Evolutionary conservation across 2,888 invertebrate species (phyloP), one percentile per base, ranked within the genome.

Genomic region (Ectemnius continuus): DNA sequence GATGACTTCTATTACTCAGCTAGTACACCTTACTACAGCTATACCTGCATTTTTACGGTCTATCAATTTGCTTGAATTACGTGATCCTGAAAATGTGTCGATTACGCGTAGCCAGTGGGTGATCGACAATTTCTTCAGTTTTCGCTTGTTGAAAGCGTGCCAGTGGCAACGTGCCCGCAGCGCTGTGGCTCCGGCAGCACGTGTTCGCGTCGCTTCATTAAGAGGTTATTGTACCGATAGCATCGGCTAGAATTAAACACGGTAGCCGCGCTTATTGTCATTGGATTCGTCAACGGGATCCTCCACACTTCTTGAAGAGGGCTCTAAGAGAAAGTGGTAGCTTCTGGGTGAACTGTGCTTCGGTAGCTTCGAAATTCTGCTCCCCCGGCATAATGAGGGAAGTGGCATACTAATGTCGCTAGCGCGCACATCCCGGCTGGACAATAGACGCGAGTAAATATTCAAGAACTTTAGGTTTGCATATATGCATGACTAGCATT

Each of bases 41-140:
- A 2, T 23, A 23, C 23, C 2, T 23, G 79, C 86, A 87, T 87
- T 87, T 86, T 84, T 84, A 71, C 81, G 84, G 80, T 83, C 81
- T 80, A 85, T 80, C 85, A 83, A 86, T 85, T 83, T 82, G 83
- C 81, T 83, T 78, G 36, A 36, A 36, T 36, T 65, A 80, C 75
- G 64, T 84, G 83, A 77, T 81, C 80, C 52, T 52, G 52, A 52
- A 84, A 82, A 83, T 82, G 84, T 84, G 76, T 68, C 76, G 76
- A 76, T 76, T 45, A 20, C 58, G 58, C n/a, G 46, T 70, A 67
- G 76, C 76, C 72, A 69, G 68, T 69, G 76, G 66, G 62, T 71
- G 61, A 68, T 75, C 70, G 52, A 64, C 65, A 68, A 68, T 76
- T 76, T 48, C 65, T 48, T 71, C 28, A 14, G 13, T 70, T 67